A percentile compares a stretch with the other conserved stretches of the same genome.
Evolutionary conservation across 2,888 invertebrate species (phyloP).

Genomic region (Torymus tubicola): DNA sequence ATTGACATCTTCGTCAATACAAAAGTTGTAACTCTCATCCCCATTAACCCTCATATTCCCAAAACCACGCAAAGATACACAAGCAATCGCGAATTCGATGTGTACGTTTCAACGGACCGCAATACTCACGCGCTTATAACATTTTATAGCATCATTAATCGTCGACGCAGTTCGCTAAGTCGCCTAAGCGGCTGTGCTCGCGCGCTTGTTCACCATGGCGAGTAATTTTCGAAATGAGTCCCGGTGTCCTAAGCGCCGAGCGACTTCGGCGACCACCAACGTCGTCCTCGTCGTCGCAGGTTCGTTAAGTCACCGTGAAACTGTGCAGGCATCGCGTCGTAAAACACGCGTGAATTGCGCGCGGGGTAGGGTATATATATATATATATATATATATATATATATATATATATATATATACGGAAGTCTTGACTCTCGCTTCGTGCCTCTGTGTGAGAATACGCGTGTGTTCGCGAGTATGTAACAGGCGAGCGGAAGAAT

Average conservation of each 20-base stretch:
- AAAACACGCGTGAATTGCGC: conserved; percentile 54
- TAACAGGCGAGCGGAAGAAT: too few relatives aligned
- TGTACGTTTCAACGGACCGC: too few relatives aligned
- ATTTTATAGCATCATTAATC: conserved; percentile 40
- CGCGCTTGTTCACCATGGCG: not conserved
- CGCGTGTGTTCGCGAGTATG: not conserved
- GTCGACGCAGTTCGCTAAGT: not conserved
- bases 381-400: not conserved
- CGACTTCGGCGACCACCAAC: not conserved
- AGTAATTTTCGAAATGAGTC: conserved; percentile 50
- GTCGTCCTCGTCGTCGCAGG: conserved; percentile 52
- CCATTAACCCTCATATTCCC: too few relatives aligned
- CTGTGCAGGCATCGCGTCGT: conserved; percentile 60
- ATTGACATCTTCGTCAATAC: too few relatives aligned
- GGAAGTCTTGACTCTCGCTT: too few relatives aligned
- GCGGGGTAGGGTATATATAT: not conserved
- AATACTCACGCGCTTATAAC: too few relatives aligned
- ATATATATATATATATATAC: not conserved
- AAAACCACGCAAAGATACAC: too few relatives aligned
- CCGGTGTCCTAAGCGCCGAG: not conserved
- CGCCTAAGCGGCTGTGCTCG: conserved; percentile 5
- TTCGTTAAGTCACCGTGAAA: conserved; percentile 63
- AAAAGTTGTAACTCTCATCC: too few relatives aligned
- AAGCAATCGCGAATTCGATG: too few relatives aligned
- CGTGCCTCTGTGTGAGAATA: too few relatives aligned